These are phyloP conservation scores for Drepana arcuata DNA, from an alignment of 1,140 invertebrate species.

Conservation along the genomic window DNA sequence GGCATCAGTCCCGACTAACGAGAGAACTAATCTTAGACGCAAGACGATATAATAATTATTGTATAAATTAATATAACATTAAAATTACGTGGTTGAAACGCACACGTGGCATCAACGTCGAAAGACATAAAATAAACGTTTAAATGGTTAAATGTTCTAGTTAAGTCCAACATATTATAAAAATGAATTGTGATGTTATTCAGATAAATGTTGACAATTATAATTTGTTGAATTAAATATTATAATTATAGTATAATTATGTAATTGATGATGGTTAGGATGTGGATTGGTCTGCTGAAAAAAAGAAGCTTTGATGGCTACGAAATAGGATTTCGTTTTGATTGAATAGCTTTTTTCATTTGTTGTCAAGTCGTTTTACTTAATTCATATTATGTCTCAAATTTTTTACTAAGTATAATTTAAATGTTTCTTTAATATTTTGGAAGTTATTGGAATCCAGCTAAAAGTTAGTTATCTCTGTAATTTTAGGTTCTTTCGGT, in stretches of 20 bases:
- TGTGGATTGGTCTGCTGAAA: too few species aligned
- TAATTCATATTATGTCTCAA: too few species aligned
- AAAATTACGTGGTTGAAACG: constrained; percentile 55
- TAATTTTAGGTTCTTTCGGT: too few species aligned
- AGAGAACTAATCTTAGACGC: constrained; percentile 59
- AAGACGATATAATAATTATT: constrained; percentile 32
- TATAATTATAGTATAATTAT: constrained; percentile 51
- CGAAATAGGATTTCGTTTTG: too few species aligned
- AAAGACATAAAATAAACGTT: constrained; percentile 57
- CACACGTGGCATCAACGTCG: constrained; percentile 57
- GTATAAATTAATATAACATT: constrained; percentile 36
- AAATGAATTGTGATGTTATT: constrained; percentile 62
- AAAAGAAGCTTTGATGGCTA: too few species aligned
- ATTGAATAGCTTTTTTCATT: too few species aligned
- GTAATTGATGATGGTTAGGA: background rate
- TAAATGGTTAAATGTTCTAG: constrained; percentile 36
- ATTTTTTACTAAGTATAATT: too few species aligned
- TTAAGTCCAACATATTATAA: constrained; percentile 51
- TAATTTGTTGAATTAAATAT: constrained; percentile 53
- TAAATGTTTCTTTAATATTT: too few species aligned
- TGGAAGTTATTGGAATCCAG: too few species aligned
- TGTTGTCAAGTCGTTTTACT: too few species aligned
- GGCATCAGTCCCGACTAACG: constrained; percentile 17
- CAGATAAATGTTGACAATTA: constrained; percentile 57
- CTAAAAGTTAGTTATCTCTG: too few species aligned